These are phyloP conservation scores for Orthonevra nobilis DNA, from an alignment of 2,888 invertebrate species.

Conservation along the genomic window DNA sequence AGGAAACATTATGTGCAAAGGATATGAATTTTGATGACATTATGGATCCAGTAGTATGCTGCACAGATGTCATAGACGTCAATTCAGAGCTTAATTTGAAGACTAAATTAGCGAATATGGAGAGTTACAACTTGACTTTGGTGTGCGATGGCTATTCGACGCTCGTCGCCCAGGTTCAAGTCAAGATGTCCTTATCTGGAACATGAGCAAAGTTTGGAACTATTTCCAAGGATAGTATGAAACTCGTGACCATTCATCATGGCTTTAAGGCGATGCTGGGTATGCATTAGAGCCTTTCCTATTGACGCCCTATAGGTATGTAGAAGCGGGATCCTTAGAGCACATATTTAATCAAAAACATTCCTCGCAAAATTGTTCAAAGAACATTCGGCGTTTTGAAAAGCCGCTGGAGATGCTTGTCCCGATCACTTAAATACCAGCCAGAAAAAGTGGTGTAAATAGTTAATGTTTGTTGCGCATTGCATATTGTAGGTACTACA, in stretches of 20 bases:
- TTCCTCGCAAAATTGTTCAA: neutral
- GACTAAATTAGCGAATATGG: too few relatives aligned
- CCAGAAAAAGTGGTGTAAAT: neutral
- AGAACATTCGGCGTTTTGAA: neutral
- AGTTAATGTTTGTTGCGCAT: neutral
- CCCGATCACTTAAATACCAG: neutral
- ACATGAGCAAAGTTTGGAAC: neutral
- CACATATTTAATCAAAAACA: neutral
- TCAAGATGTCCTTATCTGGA: constrained; percentile 3
- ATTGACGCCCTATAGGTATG: neutral
- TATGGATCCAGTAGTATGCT: too few relatives aligned
- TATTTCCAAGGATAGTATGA: neutral
- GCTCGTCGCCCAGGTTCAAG: neutral
- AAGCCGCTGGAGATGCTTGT: neutral
- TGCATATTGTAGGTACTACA: constrained; percentile 4
- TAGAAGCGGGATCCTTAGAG: neutral
- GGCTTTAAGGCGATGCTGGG: neutral
- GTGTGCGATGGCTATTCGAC: too few relatives aligned
- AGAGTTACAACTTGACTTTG: too few relatives aligned
- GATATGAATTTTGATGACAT: too few relatives aligned
- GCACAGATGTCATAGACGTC: too few relatives aligned
- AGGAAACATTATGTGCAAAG: too few relatives aligned
- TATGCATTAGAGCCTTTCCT: constrained; percentile 6
- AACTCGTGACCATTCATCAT: neutral
- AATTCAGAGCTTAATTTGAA: too few relatives aligned